Conservation (phyloP, 2,888 invertebrate species). For the Ecdyonurus torrentis region DNA sequence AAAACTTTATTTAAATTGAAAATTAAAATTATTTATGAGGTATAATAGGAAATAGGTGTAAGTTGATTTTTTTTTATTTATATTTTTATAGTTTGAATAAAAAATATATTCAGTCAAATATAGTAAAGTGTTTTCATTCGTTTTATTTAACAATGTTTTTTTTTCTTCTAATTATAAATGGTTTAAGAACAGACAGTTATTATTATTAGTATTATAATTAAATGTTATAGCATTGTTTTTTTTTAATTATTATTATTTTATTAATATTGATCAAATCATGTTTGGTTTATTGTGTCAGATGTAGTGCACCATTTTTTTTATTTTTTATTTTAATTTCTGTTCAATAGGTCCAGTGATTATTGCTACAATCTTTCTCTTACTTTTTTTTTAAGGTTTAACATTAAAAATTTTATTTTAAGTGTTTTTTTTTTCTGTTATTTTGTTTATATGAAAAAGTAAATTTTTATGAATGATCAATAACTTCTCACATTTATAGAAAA, state of each 20-base stretch:
- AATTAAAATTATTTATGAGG: too few relatives aligned
- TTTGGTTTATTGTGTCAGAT: neutral
- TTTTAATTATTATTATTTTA: neutral
- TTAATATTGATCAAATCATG: neutral
- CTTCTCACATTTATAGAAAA: too few relatives aligned
- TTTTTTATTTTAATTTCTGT: too few relatives aligned
- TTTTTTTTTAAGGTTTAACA: too few relatives aligned
- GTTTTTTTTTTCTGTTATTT: too few relatives aligned
- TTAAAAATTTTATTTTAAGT: too few relatives aligned
- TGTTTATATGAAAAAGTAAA: too few relatives aligned
- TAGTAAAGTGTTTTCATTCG: neutral
- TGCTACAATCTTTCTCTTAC: too few relatives aligned
- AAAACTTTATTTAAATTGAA: too few relatives aligned
- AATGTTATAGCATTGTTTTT: neutral
- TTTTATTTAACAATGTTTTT: neutral
- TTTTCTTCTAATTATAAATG: conserved; percentile 3
- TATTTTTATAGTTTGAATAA: neutral
- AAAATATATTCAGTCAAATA: neutral
- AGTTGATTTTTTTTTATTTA: neutral
- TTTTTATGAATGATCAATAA: too few relatives aligned
- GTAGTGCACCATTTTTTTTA: neutral
- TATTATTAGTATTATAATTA: neutral
- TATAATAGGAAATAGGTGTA: neutral
- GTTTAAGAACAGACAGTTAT: conserved; percentile 2
- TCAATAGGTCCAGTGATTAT: too few relatives aligned